These are phyloP conservation scores for Centrocercus urophasianus DNA, from an alignment of 2,113 vertebrate genomes.

Conservation along the genomic window DNA sequence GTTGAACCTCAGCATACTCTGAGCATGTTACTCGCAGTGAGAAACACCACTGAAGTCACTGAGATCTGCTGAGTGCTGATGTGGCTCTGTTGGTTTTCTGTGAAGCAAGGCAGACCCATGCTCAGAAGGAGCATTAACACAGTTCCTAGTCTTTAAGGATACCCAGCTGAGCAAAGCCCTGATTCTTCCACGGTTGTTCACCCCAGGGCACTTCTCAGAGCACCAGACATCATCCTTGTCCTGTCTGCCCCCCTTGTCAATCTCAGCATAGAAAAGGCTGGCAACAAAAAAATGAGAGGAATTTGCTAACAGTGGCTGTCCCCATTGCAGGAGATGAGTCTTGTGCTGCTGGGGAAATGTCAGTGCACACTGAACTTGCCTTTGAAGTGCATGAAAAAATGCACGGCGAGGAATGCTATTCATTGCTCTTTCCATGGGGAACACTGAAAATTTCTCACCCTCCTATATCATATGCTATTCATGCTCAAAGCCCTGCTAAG, in stretches of 20 bases:
- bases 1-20: neutral
- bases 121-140: neutral
- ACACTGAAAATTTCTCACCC: conserved; percentile 15
- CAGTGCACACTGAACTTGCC: neutral
- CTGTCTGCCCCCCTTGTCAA: neutral
- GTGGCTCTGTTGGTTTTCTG: neutral
- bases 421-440: neutral
- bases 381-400: conserved; percentile 32
- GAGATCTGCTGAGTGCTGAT: neutral
- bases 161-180: neutral
- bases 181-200: neutral
- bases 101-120: neutral
- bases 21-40: neutral
- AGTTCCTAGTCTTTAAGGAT: neutral
- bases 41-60: neutral
- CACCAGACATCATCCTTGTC: neutral
- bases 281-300: neutral
- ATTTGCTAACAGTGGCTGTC: neutral
- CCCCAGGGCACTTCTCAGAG: neutral
- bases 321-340: neutral
- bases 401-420: conserved; percentile 21
- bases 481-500: neutral
- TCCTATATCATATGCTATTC: neutral
- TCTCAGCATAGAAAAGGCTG: neutral
- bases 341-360: neutral